These are phyloP conservation scores for Meloe dianella DNA, from an alignment of 2,888 invertebrate species.

Conservation along the genomic window DNA sequence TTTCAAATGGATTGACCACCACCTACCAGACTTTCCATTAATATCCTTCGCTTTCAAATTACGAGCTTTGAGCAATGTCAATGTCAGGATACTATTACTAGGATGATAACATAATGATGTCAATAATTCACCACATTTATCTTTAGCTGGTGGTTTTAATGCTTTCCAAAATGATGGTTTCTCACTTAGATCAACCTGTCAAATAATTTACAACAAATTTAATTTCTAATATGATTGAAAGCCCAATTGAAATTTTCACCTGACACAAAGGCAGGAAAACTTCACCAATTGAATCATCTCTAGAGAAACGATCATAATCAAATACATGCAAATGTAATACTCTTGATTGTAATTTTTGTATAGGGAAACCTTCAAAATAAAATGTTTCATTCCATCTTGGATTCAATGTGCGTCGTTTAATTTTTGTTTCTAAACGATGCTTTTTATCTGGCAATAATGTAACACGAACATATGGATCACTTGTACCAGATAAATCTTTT, in stretches of 20 bases:
- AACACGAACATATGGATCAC: slow-evolving; percentile 90
- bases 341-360: slow-evolving; percentile 90
- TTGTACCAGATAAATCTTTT: slow-evolving; percentile 90
- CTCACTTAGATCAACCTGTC: slow-evolving; percentile 87
- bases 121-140: slow-evolving; percentile 90
- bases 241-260: too few species aligned
- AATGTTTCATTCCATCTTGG: slow-evolving; percentile 95
- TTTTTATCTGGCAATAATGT: slow-evolving; percentile 91
- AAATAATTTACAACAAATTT: slow-evolving; percentile 28
- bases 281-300: slow-evolving; percentile 93
- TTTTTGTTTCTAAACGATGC: slow-evolving; percentile 90
- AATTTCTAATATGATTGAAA: too few species aligned
- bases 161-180: slow-evolving; percentile 96
- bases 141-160: slow-evolving; percentile 88
- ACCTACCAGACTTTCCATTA: slow-evolving; percentile 88
- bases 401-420: slow-evolving; percentile 87
- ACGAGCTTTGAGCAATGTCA: slow-evolving; percentile 89
- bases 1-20: too few species aligned
- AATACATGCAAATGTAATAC: slow-evolving; percentile 92
- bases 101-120: slow-evolving; percentile 95
- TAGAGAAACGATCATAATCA: slow-evolving; percentile 92
- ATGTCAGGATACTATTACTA: slow-evolving; percentile 89
- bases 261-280: slow-evolving; percentile 90
- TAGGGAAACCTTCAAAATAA: slow-evolving; percentile 93
- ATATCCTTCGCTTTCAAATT: slow-evolving; percentile 96